Evolutionary conservation across 1,140 invertebrate genomes (phyloP).

Genomic region (Ridgeia piscesae): DNA sequence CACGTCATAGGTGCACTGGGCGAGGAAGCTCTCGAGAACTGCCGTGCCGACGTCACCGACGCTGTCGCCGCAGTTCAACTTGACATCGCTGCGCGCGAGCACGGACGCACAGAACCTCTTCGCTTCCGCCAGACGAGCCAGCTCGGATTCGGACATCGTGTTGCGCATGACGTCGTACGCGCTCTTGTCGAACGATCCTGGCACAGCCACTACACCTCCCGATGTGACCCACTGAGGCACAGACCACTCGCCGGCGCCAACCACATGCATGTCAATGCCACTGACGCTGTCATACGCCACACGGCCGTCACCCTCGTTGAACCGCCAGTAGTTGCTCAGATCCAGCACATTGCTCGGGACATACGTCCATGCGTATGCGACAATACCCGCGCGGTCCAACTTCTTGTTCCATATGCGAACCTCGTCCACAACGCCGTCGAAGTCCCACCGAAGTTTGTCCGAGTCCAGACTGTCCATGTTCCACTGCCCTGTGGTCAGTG

Average conservation of each 20-base stretch:
- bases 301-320: slow-evolving; percentile 30
- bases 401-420: slow-evolving; percentile 35
- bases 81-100: not conserved
- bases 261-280: slow-evolving; percentile 22
- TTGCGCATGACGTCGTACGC: not conserved
- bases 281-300: slow-evolving; percentile 22
- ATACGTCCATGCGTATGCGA: slow-evolving; percentile 24
- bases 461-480: slow-evolving; percentile 2
- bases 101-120: not conserved
- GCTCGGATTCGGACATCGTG: not conserved
- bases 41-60: not conserved
- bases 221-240: not conserved
- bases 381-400: slow-evolving; percentile 31
- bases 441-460: slow-evolving; percentile 32
- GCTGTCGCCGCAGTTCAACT: not conserved
- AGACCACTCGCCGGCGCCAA: not conserved
- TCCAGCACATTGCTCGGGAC: slow-evolving; percentile 3
- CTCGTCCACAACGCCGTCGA: slow-evolving; percentile 35
- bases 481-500: slow-evolving; percentile 35
- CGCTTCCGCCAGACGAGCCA: not conserved
- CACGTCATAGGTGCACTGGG: not conserved
- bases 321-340: slow-evolving; percentile 35
- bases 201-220: not conserved
- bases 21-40: not conserved
- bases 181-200: not conserved